Conservation (phyloP, 2,113 vertebrate genomes). For the Albula goreensis region DNA sequence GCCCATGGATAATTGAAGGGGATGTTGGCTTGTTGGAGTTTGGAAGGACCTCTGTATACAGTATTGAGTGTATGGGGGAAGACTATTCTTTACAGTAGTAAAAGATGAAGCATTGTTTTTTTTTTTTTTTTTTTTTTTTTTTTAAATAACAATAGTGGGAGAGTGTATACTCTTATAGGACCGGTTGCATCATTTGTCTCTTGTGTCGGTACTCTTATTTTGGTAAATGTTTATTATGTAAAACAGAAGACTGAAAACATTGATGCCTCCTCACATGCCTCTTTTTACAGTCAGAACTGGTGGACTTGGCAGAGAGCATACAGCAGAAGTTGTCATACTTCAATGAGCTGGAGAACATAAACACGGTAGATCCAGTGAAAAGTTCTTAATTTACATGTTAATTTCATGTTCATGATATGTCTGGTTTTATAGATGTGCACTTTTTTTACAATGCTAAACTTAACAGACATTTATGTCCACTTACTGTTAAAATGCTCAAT, state of each 20-base stretch:
- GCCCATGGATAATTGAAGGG: no score
- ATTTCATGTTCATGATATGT: background rate
- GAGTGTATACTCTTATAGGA: no score
- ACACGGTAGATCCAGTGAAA: slow-evolving; percentile 72
- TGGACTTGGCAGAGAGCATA: slow-evolving; percentile 92
- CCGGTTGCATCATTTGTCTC: no score
- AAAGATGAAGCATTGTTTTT: no score
- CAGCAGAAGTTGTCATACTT: slow-evolving; percentile 98
- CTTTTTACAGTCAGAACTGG: slow-evolving; percentile 83
- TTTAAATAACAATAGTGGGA: no score
- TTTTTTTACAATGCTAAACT: background rate
- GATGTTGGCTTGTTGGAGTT: no score
- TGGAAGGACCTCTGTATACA: no score
- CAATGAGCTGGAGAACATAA: slow-evolving; percentile 94
- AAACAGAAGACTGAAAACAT: background rate
- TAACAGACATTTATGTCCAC: no score
- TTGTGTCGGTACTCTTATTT: background rate
- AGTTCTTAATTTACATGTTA: background rate
- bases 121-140: no score
- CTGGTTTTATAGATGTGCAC: background rate
- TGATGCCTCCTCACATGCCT: background rate
- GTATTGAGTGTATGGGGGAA: no score
- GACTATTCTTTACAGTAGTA: no score
- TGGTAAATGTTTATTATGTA: background rate
- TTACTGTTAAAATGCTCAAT: background rate